These are phyloP conservation scores for Equus przewalskii DNA, from an alignment of 2,113 vertebrate genomes.

Conservation along the genomic window DNA sequence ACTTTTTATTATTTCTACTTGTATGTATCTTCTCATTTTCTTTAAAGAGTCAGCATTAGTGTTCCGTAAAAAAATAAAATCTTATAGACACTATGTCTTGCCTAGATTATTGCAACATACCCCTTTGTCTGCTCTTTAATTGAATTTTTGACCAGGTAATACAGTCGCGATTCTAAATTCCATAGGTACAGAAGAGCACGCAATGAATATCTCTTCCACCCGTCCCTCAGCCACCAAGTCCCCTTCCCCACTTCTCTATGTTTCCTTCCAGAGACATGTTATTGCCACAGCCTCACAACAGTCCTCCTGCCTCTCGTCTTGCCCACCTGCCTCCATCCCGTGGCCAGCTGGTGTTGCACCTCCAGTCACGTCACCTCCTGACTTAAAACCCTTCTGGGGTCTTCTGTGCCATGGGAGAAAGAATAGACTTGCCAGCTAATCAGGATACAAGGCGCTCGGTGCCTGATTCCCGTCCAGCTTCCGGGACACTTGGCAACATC, in stretches of 20 bases:
- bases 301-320: neutral
- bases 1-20: conserved; percentile 6
- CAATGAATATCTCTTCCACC: neutral
- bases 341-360: neutral
- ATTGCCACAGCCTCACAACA: neutral
- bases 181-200: neutral
- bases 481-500: neutral
- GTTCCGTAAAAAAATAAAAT: neutral
- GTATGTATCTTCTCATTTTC: neutral
- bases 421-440: neutral
- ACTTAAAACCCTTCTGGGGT: neutral
- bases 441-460: neutral
- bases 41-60: neutral
- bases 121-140: neutral
- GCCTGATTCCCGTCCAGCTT: neutral
- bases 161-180: neutral
- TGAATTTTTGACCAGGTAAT: neutral
- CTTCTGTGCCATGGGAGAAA: neutral
- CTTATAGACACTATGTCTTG: neutral
- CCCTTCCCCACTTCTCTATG: neutral
- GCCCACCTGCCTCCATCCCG: neutral
- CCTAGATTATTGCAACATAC: neutral
- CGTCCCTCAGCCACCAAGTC: neutral
- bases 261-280: neutral
- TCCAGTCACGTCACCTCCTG: neutral